Evolutionary conservation across 1,140 invertebrate genomes (phyloP).

Genomic region (Diploscapter pachys): DNA sequence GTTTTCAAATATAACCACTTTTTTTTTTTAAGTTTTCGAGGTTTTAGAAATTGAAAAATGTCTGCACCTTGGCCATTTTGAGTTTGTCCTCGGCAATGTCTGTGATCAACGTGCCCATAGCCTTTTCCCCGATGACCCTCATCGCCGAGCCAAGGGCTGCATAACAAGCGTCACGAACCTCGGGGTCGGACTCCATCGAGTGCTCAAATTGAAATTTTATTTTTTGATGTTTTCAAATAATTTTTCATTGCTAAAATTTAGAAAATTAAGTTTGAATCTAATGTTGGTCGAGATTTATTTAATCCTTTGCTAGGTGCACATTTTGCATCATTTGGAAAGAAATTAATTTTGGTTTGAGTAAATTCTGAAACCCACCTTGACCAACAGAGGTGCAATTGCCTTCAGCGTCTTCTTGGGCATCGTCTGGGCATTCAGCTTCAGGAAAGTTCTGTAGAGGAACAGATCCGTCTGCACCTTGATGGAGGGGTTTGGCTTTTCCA

Average conservation of each 20-base stretch:
- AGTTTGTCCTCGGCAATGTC: slow-evolving; percentile 75
- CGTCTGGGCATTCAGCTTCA: slow-evolving; percentile 60
- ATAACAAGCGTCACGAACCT: slow-evolving; percentile 61
- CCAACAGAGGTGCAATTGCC: slow-evolving; percentile 72
- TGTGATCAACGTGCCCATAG: slow-evolving; percentile 76
- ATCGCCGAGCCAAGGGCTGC: slow-evolving; percentile 88
- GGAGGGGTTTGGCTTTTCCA: slow-evolving; percentile 88
- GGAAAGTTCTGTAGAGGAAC: slow-evolving; percentile 79
- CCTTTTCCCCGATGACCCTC: slow-evolving; percentile 88
- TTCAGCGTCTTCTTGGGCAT: slow-evolving; percentile 84
- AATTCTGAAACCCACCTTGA: slow-evolving; percentile 65
- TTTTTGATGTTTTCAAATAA: background rate
- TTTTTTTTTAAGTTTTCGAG: too few relatives aligned
- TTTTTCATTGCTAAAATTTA: background rate
- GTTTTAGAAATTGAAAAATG: background rate
- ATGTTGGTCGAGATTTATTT: background rate
- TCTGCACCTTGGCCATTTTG: slow-evolving; percentile 76
- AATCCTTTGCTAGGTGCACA: background rate
- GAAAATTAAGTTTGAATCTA: too few relatives aligned
- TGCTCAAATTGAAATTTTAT: slow-evolving; percentile 14
- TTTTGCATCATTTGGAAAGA: too few relatives aligned
- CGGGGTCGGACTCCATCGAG: slow-evolving; percentile 46
- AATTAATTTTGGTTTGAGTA: background rate
- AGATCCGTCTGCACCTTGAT: slow-evolving; percentile 85
- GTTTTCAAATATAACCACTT: too few relatives aligned